Base-by-base conservation (phyloP, 2,113 vertebrate species). In the Cochlearius cochlearius region DNA sequence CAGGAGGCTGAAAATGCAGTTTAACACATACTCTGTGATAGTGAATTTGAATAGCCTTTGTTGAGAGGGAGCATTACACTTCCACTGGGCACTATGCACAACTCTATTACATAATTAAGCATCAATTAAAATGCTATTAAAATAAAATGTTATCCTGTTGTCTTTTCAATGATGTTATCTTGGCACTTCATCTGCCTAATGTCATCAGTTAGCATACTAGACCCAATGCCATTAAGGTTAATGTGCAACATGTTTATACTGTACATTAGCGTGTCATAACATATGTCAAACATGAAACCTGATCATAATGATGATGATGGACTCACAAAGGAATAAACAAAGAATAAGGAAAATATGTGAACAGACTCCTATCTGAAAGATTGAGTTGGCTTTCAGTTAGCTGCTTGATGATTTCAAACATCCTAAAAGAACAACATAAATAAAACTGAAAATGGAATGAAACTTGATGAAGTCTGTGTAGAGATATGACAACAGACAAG, bases 121-220 rank as follows among this genome's bases (percentile, higher is more conserved):
- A 91, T 81, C 96, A 96, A 97, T 98, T 98, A 98, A 98, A 97
- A 97, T 85, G 67, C 89, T 91, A 95, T 98, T 95, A 97, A 96
- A 98, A 92, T 95, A 96, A 91, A 88, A 93, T 92, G 93, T 90
- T 94, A 80, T 97, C 97, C 96, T 92, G 97, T 97, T 97, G 97
- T 95, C 94, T 96, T 96, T 93, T 78, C 90, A 95, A 88, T 87
- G n/a, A 86, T 94, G 77, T 89, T 94, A 78, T 92, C 85, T 94
- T 94, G 91, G 88, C 67, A 75, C 76, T 77, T 92, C 86, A 66
- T 97, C 71, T 94, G 90, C 71, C 74, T 96, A 95, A 97, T 97
- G 60, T 25, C 71, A 92, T 84, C 94, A 93, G 69, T 90, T 93
- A 94, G 69, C 76, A n/a, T 29, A 71, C 63, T 18, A 92, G 81